Evolutionary conservation across 2,888 invertebrate genomes (phyloP), one percentile per base, ranked within the genome.

Genomic region (Mechanitis mazaeus): DNA sequence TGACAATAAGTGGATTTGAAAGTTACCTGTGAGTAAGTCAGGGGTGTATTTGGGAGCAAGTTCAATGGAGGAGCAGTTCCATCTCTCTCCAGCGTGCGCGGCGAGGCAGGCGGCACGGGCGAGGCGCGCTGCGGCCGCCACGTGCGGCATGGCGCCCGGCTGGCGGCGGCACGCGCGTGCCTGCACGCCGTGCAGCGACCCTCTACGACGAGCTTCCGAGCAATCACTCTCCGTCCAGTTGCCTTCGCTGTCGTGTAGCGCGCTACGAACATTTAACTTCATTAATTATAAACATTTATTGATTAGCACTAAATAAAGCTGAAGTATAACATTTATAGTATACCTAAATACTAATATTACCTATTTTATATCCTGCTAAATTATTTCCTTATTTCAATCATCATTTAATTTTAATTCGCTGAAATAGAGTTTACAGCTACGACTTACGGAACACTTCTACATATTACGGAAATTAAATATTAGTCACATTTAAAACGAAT

Each of bases 1-100:
- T 9, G 11, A 42, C 3, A 9, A 42, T 42, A 9, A 42, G 42
- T 9, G 11, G 3, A 42, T 42, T 42, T 42, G 9, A 42, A 42
- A 42, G 42, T 73, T 80, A 95, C 96, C 96, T 86, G 94, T 92
- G 2, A 94, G 92, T 68, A 96, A 85, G 81, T 96, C 96, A 6
- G 94, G 93, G n/a, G 94, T 92, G 70, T 93, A 92, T 71, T 91
- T 91, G 0, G 96, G 96, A 0, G 95, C 95, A 33, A 90, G 88
- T 53, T 92, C 91, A 59, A 95, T 91, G 54, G 95, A 94, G 64
- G 95, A 94, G 84, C 96, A 96, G 85, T 96, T 96, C 96, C 96
- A 96, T 63, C 96, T 87, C 66, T 95, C 91, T 72, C 94, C 92
- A 35, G 91, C 89, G 83, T 96, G 95, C 33, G 94, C 91, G 67